Evolutionary conservation across 2,113 vertebrate species (phyloP).

Genomic region (Aythya baeri): DNA sequence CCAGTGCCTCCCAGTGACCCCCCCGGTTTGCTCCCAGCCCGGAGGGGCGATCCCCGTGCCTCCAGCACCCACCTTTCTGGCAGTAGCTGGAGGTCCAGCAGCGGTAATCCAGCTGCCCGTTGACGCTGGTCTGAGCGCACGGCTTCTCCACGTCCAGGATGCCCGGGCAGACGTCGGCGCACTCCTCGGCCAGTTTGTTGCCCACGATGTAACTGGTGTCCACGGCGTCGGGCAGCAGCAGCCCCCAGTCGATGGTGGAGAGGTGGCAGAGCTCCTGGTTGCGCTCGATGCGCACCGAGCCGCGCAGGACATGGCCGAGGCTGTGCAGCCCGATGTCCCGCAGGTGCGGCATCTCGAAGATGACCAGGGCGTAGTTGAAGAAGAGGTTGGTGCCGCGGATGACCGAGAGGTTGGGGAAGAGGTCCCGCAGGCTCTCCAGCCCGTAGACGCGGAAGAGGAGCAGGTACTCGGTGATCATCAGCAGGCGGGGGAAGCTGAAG

Average conservation of each 20-base stretch:
- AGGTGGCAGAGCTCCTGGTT: slow-evolving; percentile 86
- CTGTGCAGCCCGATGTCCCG: slow-evolving; percentile 78
- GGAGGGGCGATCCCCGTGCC: accelerated
- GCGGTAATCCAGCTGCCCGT: slow-evolving; percentile 71
- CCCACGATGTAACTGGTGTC: slow-evolving; percentile 78
- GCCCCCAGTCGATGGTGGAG: slow-evolving; percentile 84
- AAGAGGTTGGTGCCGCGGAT: slow-evolving; percentile 81
- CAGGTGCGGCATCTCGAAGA: slow-evolving; percentile 84
- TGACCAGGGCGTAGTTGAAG: slow-evolving; percentile 81
- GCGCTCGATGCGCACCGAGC: slow-evolving; percentile 78
- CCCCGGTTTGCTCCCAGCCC: accelerated
- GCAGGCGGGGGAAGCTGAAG: slow-evolving; percentile 81
- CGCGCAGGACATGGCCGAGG: slow-evolving; percentile 73
- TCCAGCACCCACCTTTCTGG: slow-evolving; percentile 76
- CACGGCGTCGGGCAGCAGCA: slow-evolving; percentile 56
- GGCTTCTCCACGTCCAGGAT: slow-evolving; percentile 73
- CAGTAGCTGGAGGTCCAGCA: slow-evolving; percentile 85
- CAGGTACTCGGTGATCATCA: slow-evolving; percentile 84
- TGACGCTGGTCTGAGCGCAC: slow-evolving; percentile 72
- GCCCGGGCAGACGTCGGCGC: slow-evolving; percentile 79
- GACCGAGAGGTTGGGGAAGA: slow-evolving; percentile 82
- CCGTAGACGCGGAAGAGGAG: slow-evolving; percentile 83
- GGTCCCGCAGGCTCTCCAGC: slow-evolving; percentile 81
- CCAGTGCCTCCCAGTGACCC: background rate
- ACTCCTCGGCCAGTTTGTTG: slow-evolving; percentile 79